Conservation (phyloP, 2,888 invertebrate species). For the Drymonia ruficornis region DNA sequence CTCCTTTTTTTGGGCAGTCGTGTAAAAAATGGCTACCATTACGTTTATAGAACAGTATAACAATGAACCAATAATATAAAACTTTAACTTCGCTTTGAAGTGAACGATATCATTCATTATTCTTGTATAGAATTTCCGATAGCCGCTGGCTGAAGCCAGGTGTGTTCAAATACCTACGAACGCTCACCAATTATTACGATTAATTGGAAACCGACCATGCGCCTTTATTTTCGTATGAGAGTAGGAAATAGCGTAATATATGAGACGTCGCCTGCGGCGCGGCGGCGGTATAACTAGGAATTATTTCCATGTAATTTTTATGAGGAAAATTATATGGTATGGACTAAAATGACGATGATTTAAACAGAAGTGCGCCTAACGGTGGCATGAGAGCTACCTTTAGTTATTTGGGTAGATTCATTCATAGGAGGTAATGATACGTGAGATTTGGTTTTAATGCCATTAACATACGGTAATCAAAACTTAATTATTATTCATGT, state of each 20-base stretch:
- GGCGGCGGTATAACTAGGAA: conserved; percentile 28
- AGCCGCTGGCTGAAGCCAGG: conserved; percentile 53
- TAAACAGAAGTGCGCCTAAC: conserved; percentile 51
- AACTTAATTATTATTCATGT: too few species aligned
- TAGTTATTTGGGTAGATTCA: neutral
- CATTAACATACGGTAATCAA: too few species aligned
- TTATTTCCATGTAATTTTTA: conserved; percentile 48
- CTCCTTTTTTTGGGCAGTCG: too few species aligned
- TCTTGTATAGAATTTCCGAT: conserved; percentile 36
- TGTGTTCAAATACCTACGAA: conserved; percentile 62
- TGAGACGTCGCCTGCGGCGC: conserved; percentile 46
- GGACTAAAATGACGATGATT: conserved; percentile 49
- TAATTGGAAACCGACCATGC: conserved; percentile 62
- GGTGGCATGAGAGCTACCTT: conserved; percentile 35
- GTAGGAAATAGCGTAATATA: conserved; percentile 47
- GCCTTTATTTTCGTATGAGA: conserved; percentile 55
- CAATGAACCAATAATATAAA: too few species aligned
- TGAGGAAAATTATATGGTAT: conserved; percentile 49
- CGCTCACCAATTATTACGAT: conserved; percentile 66
- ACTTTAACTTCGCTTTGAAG: neutral
- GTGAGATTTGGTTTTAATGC: too few species aligned
- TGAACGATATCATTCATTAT: conserved; percentile 38
- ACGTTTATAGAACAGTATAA: too few species aligned
- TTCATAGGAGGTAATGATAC: too few species aligned
- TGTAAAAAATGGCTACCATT: too few species aligned